Conservation (phyloP, 2,113 vertebrate species). For the Rhinoderma darwinii region DNA sequence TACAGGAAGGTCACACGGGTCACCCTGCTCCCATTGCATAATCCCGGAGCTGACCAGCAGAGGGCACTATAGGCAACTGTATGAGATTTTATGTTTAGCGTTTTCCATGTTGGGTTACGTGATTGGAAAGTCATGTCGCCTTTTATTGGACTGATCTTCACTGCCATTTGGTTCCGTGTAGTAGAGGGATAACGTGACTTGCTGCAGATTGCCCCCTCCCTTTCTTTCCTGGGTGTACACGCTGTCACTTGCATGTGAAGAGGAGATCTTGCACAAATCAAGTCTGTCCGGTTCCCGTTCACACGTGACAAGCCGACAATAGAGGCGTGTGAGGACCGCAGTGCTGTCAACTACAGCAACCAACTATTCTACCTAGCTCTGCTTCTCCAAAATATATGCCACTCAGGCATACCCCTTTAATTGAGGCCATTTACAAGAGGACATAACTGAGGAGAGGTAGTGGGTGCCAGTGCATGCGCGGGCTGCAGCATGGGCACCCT, state of each 20-base stretch:
- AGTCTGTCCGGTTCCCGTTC: too few species aligned
- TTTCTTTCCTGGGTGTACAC: constrained; percentile 31
- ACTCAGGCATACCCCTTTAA: too few species aligned
- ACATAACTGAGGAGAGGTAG: too few species aligned
- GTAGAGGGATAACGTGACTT: not conserved
- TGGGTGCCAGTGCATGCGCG: too few species aligned
- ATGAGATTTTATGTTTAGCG: too few species aligned
- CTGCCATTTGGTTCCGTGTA: not conserved
- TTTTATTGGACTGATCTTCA: not conserved
- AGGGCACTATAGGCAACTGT: not conserved
- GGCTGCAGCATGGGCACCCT: too few species aligned
- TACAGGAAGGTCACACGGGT: constrained; percentile 10
- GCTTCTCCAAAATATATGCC: too few species aligned
- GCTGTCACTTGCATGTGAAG: constrained; percentile 11
- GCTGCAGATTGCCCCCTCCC: not conserved
- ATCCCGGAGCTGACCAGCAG: not conserved
- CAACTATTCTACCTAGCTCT: not conserved
- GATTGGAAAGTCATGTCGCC: not conserved
- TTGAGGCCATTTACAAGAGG: too few species aligned
- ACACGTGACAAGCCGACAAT: not conserved
- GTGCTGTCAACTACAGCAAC: not conserved
- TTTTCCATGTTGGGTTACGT: not conserved
- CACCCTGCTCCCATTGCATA: not conserved
- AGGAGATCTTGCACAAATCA: not conserved
- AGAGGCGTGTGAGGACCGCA: not conserved